These are phyloP conservation scores for Sitobion miscanthi DNA, from an alignment of 1,140 invertebrate genomes.

Conservation along the genomic window DNA sequence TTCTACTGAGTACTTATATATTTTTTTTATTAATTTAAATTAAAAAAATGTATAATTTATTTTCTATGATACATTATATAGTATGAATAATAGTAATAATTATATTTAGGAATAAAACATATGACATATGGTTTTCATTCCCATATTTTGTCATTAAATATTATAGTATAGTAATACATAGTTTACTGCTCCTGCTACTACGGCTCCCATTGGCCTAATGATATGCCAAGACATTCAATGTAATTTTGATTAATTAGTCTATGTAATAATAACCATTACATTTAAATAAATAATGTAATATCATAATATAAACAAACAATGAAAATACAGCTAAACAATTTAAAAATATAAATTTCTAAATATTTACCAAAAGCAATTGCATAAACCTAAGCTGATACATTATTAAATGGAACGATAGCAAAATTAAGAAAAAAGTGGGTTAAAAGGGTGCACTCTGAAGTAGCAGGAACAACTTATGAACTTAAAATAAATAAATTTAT, in stretches of 20 bases:
- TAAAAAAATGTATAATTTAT: background rate
- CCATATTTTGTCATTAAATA: slow-evolving; percentile 27
- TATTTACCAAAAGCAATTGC: slow-evolving; percentile 31
- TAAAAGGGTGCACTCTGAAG: slow-evolving; percentile 7
- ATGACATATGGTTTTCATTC: background rate
- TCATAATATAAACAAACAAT: slow-evolving; percentile 20
- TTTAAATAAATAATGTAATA: background rate
- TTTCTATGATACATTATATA: slow-evolving; percentile 31
- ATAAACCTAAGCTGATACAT: background rate
- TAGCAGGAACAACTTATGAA: slow-evolving; percentile 49
- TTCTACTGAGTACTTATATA: background rate
- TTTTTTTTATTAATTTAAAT: slow-evolving; percentile 12
- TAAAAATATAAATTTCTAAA: background rate
- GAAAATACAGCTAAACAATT: background rate
- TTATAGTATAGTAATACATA: slow-evolving; percentile 36
- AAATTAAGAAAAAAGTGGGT: background rate
- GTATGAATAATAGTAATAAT: slow-evolving; percentile 47
- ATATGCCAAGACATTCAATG: slow-evolving; percentile 56
- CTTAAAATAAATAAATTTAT: slow-evolving; percentile 24
- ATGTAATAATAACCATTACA: slow-evolving; percentile 25
- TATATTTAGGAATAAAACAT: slow-evolving; percentile 47
- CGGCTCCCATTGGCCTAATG: slow-evolving; percentile 55
- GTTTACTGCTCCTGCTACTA: slow-evolving; percentile 55
- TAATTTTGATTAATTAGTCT: slow-evolving; percentile 46
- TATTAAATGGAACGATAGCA: background rate